A percentile compares a stretch with the other conserved stretches of the same genome.
phyloP scores from a whole-genome alignment of 2,113 vertebrate genomes.

The Potamarius usumacintae region DNA sequence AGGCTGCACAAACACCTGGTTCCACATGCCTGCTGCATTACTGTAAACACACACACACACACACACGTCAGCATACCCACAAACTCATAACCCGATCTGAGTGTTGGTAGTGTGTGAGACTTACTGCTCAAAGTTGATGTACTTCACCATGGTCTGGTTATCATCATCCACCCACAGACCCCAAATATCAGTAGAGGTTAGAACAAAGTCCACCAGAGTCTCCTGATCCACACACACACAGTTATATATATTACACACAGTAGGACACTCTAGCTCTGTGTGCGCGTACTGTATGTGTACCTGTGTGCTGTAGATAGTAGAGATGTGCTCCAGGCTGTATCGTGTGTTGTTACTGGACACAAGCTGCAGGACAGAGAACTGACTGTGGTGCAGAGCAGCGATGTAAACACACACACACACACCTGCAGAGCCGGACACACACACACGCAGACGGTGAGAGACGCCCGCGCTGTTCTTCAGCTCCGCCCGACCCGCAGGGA shows the following conservation, averaged over 20 bases:
- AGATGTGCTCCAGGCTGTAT: slow-evolving; percentile 91
- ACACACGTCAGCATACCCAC: slow-evolving; percentile 9
- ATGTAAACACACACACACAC: slow-evolving; percentile 86
- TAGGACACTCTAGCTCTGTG: slow-evolving; percentile 56
- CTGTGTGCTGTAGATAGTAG: slow-evolving; percentile 86
- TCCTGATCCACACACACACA: slow-evolving; percentile 73
- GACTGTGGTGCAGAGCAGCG: slow-evolving; percentile 79
- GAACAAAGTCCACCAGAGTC: slow-evolving; percentile 85
- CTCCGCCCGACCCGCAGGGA: slow-evolving; percentile 79
- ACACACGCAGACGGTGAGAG: slow-evolving; percentile 80
- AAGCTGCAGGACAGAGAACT: slow-evolving; percentile 93
- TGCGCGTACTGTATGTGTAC: slow-evolving; percentile 67
- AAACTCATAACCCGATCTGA: not conserved
- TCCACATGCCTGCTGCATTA: slow-evolving; percentile 89
- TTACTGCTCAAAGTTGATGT: slow-evolving; percentile 95
- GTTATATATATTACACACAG: not conserved
- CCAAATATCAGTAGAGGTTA: slow-evolving; percentile 90
- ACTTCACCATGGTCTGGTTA: slow-evolving; percentile 84
- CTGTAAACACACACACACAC: slow-evolving; percentile 62
- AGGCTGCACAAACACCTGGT: slow-evolving; percentile 89
- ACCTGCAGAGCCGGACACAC: slow-evolving; percentile 80
- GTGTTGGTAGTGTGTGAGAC: slow-evolving; percentile 38
- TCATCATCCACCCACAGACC: slow-evolving; percentile 90
- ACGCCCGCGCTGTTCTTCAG: slow-evolving; percentile 73
- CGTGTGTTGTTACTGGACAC: slow-evolving; percentile 82